Percentiles rank a stretch among this genome's conserved stretches.
These are phyloP conservation scores for Phoeniculus purpureus DNA, from an alignment of 2,797 vertebrate genomes.

Conservation along the genomic window DNA sequence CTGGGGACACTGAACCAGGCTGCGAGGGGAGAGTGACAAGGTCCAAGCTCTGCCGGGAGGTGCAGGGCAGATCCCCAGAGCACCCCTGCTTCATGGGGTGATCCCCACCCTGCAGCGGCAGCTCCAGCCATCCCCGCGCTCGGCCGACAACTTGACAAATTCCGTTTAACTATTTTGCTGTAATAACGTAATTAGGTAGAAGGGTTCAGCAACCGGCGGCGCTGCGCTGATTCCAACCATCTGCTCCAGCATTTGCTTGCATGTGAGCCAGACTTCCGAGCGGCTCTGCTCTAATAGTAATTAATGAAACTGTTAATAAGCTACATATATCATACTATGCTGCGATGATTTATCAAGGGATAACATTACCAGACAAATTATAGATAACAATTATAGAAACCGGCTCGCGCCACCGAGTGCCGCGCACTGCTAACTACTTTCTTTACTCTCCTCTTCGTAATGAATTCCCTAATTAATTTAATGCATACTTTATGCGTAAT, in stretches of 20 bases:
- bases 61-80: not conserved
- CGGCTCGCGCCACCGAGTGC: conserved; percentile 89
- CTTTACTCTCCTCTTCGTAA: conserved; percentile 88
- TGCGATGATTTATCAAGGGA: conserved; percentile 85
- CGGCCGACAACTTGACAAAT: conserved; percentile 52
- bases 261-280: conserved; percentile 84
- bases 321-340: conserved; percentile 89
- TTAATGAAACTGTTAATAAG: conserved; percentile 97
- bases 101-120: accelerated
- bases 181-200: conserved; percentile 78
- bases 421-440: conserved; percentile 80
- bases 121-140: not conserved
- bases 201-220: conserved; percentile 79
- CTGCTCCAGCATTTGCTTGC: conserved; percentile 87
- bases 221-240: conserved; percentile 89
- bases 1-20: not conserved
- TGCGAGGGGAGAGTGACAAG: not conserved
- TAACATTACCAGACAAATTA: conserved; percentile 93
- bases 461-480: conserved; percentile 98
- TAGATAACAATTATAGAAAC: conserved; percentile 92
- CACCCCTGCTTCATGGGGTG: accelerated
- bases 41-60: not conserved
- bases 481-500: conserved; percentile 92
- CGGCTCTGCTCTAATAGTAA: conserved; percentile 87
- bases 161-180: conserved; percentile 72